phyloP scores from a whole-genome alignment of 2,113 vertebrate species.

The Nycticryphes semicollaris region DNA sequence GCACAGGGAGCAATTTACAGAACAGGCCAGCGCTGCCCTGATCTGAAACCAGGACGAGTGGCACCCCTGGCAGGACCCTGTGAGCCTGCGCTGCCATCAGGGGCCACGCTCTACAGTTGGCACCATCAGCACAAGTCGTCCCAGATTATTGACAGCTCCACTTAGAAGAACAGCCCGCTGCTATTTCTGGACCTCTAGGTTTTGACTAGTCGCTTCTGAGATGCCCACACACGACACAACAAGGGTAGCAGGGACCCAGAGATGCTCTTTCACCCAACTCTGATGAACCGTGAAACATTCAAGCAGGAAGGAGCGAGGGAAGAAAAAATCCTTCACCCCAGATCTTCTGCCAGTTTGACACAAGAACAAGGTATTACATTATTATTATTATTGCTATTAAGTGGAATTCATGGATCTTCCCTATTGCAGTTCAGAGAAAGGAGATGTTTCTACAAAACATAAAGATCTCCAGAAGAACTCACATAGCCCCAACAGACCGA shows the following conservation, averaged over 20 bases:
- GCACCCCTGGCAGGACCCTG: background rate
- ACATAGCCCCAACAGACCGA: background rate
- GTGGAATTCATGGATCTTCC: background rate
- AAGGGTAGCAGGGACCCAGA: background rate
- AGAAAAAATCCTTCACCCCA: background rate
- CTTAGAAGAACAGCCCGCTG: background rate
- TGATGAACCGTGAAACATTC: background rate
- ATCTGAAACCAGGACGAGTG: background rate
- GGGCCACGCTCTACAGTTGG: background rate
- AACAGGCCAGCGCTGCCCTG: background rate
- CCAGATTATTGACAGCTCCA: background rate
- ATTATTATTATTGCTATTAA: background rate
- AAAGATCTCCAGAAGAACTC: background rate
- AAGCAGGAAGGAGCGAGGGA: background rate
- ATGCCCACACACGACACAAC: background rate
- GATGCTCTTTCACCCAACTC: background rate
- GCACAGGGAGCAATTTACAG: background rate
- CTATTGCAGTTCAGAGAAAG: background rate
- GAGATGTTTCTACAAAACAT: background rate
- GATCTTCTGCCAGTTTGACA: background rate
- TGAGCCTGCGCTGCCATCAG: accelerated
- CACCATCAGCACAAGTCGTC: background rate
- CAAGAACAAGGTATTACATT: background rate
- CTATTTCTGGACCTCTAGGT: background rate
- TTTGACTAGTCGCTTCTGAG: background rate